Evolutionary conservation across 1,140 invertebrate genomes (phyloP).

Genomic region (Heliconius melpomene): DNA sequence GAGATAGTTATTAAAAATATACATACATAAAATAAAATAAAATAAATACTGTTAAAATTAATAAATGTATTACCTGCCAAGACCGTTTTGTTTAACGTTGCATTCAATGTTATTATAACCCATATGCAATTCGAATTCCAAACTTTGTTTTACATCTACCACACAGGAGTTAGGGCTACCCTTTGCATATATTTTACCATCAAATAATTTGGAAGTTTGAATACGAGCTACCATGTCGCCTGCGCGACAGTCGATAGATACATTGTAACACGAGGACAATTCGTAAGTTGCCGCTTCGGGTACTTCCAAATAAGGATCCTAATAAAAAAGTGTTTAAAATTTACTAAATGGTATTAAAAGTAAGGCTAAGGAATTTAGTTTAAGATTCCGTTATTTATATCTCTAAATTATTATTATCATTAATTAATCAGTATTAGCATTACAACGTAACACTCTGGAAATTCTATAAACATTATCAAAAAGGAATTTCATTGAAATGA

Average conservation of each 20-base stretch:
- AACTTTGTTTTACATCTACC: constrained; percentile 89
- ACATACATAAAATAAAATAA: neutral
- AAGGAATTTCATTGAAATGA: too few relatives aligned
- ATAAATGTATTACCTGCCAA: constrained; percentile 83
- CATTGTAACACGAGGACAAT: constrained; percentile 96
- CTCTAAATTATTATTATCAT: neutral
- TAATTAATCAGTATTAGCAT: too few relatives aligned
- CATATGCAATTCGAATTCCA: constrained; percentile 94
- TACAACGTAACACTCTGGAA: too few relatives aligned
- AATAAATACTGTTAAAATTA: neutral
- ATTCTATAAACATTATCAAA: too few relatives aligned
- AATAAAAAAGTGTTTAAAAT: constrained; percentile 30
- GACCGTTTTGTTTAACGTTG: constrained; percentile 91
- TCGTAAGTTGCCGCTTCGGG: constrained; percentile 95
- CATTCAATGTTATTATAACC: constrained; percentile 95
- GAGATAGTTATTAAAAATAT: neutral
- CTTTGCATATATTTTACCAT: constrained; percentile 97
- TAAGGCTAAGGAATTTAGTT: too few relatives aligned
- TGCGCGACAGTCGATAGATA: constrained; percentile 94
- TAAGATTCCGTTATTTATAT: neutral
- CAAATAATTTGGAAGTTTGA: constrained; percentile 94
- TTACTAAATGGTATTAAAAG: neutral
- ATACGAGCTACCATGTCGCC: constrained; percentile 96
- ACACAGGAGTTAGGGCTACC: constrained; percentile 95
- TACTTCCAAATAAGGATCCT: constrained; percentile 94